A percentile compares a stretch with the other conserved stretches of the same genome.
Evolutionary conservation across 2,888 invertebrate species (phyloP).

Genomic region (Allolobophora icterica): DNA sequence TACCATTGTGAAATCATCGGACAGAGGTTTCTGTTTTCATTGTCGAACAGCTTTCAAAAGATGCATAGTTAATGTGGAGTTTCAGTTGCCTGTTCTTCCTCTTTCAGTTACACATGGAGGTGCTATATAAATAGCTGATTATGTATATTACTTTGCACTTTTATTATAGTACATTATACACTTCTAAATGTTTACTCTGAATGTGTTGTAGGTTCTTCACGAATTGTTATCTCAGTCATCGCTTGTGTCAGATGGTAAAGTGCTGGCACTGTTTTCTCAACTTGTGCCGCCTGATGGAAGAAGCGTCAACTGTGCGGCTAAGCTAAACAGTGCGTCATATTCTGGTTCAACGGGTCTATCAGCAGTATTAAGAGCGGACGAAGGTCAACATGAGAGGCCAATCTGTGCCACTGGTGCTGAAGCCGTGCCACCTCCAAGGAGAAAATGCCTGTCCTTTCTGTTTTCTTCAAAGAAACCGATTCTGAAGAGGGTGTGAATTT

Average conservation of each 20-base stretch:
- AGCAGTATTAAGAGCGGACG: background rate
- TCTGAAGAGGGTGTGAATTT: background rate
- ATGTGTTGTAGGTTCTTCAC: background rate
- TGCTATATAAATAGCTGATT: background rate
- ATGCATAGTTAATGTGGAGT: background rate
- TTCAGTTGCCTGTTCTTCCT: background rate
- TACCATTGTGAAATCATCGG: too few relatives aligned
- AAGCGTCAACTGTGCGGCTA: background rate
- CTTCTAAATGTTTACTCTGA: background rate
- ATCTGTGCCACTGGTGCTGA: background rate
- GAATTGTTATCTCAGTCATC: constrained; percentile 3
- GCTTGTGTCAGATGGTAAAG: background rate
- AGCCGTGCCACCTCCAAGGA: background rate
- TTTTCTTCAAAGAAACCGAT: background rate
- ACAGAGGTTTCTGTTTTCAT: too few relatives aligned
- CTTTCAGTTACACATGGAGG: background rate
- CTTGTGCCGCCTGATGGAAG: background rate
- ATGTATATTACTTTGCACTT: background rate
- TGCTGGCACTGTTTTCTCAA: background rate
- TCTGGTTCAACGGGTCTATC: background rate
- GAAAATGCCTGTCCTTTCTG: background rate
- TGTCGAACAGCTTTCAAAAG: too few relatives aligned
- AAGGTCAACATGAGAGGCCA: background rate
- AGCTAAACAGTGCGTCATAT: background rate
- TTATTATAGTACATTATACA: background rate